Percentiles rank a stretch among this genome's conserved stretches.
Evolutionary conservation across 2,797 vertebrate genomes (phyloP).

Genomic region (Phrynocephalus vlangalii): DNA sequence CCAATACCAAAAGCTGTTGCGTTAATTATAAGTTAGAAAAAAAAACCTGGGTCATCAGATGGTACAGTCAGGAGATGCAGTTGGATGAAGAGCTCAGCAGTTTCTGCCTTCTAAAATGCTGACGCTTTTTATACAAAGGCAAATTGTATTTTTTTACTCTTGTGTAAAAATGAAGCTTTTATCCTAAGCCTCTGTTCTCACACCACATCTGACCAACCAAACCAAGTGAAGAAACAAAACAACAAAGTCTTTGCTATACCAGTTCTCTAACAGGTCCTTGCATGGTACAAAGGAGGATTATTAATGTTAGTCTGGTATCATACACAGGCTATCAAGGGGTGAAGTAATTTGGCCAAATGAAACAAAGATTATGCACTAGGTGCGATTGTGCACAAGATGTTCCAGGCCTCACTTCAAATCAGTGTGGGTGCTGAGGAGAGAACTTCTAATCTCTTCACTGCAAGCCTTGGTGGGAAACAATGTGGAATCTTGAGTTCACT

Average conservation of each 20-base stretch:
- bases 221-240: not conserved
- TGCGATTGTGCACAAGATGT: not conserved
- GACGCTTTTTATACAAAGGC: not conserved
- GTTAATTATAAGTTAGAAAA: constrained; percentile 15
- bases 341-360: not conserved
- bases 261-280: not conserved
- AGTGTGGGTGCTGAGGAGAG: not conserved
- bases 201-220: not conserved
- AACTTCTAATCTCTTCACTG: not conserved
- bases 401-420: not conserved
- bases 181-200: not conserved
- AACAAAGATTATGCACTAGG: not conserved
- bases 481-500: no score
- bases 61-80: not conserved
- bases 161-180: not conserved
- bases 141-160: not conserved
- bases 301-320: not conserved
- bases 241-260: not conserved
- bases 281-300: not conserved
- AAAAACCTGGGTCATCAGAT: not conserved
- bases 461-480: not conserved
- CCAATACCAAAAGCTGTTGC: not conserved
- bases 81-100: fast-evolving
- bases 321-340: not conserved
- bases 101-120: not conserved